These are phyloP conservation scores for Phaenicophaeus curvirostris DNA, from an alignment of 2,797 vertebrate genomes.

Conservation along the genomic window DNA sequence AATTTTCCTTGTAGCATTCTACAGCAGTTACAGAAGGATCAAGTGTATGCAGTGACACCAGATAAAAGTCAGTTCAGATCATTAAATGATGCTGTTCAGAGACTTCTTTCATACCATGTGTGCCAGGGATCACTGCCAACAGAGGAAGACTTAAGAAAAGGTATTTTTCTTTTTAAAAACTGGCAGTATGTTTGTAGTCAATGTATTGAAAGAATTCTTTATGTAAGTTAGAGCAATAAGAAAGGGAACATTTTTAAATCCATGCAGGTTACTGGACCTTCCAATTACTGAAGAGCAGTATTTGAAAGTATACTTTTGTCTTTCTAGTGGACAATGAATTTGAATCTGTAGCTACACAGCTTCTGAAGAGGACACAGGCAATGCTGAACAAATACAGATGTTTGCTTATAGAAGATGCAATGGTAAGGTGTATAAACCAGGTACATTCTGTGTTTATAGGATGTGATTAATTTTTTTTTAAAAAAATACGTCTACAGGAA, in stretches of 20 bases:
- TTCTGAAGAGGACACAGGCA: slow-evolving; percentile 91
- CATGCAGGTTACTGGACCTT: neutral
- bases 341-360: slow-evolving; percentile 89
- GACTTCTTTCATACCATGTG: slow-evolving; percentile 93
- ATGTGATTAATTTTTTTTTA: neutral
- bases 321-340: slow-evolving; percentile 88
- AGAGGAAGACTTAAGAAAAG: slow-evolving; percentile 89
- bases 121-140: slow-evolving; percentile 89
- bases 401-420: slow-evolving; percentile 93
- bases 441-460: neutral
- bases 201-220: neutral
- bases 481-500: neutral
- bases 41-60: slow-evolving; percentile 83
- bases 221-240: neutral
- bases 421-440: slow-evolving; percentile 79
- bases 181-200: neutral
- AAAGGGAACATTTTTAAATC: neutral
- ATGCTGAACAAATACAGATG: slow-evolving; percentile 98
- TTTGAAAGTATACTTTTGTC: slow-evolving; percentile 55
- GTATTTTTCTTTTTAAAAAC: slow-evolving; percentile 69
- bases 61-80: slow-evolving; percentile 86
- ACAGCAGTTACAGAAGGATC: slow-evolving; percentile 90
- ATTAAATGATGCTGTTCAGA: slow-evolving; percentile 85
- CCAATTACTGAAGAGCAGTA: neutral
- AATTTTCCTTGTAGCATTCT: slow-evolving; percentile 81